A percentile compares a stretch with the other conserved stretches of the same genome.
phyloP scores from a whole-genome alignment of 2,797 vertebrate genomes.

The Melanotaenia parkinsoni region DNA sequence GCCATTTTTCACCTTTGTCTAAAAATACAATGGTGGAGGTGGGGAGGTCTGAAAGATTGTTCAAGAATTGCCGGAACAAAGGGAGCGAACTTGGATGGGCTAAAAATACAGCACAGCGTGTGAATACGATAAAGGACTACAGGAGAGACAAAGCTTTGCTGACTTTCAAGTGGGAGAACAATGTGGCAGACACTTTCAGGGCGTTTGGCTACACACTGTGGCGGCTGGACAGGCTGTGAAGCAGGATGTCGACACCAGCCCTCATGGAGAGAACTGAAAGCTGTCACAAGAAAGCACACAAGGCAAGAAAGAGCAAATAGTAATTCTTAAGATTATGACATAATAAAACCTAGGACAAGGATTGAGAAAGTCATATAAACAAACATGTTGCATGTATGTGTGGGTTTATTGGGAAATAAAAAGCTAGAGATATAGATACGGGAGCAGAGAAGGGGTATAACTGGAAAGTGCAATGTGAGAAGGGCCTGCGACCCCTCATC shows the following conservation, averaged over 20 bases:
- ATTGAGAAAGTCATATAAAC: not conserved
- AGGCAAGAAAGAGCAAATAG: slow-evolving; percentile 30
- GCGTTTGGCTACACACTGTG: slow-evolving; percentile 78
- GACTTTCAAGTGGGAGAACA: slow-evolving; percentile 84
- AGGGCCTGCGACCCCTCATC: slow-evolving; percentile 77
- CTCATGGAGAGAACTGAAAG: slow-evolving; percentile 65
- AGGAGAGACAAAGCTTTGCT: slow-evolving; percentile 80
- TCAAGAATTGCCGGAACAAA: slow-evolving; percentile 84
- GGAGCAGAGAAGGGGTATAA: slow-evolving; percentile 26
- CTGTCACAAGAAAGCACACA: slow-evolving; percentile 31
- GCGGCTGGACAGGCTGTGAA: slow-evolving; percentile 79
- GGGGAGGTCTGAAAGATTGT: slow-evolving; percentile 74
- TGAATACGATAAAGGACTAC: slow-evolving; percentile 81
- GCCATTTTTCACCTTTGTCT: slow-evolving; percentile 82
- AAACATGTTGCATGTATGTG: slow-evolving; percentile 1
- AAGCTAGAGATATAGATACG: slow-evolving; percentile 13
- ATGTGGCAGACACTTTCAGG: slow-evolving; percentile 82
- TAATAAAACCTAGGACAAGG: slow-evolving; percentile 17
- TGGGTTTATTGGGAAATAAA: slow-evolving; percentile 27
- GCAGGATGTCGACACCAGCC: slow-evolving; percentile 79
- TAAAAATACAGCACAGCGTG: slow-evolving; percentile 83
- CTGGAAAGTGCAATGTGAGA: slow-evolving; percentile 75
- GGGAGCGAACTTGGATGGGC: slow-evolving; percentile 67
- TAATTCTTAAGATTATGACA: slow-evolving; percentile 6
- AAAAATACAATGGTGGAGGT: slow-evolving; percentile 81